Percentiles rank a stretch among this genome's conserved stretches.
phyloP scores from a whole-genome alignment of 2,113 vertebrate genomes.

The Callionymus lyra region DNA sequence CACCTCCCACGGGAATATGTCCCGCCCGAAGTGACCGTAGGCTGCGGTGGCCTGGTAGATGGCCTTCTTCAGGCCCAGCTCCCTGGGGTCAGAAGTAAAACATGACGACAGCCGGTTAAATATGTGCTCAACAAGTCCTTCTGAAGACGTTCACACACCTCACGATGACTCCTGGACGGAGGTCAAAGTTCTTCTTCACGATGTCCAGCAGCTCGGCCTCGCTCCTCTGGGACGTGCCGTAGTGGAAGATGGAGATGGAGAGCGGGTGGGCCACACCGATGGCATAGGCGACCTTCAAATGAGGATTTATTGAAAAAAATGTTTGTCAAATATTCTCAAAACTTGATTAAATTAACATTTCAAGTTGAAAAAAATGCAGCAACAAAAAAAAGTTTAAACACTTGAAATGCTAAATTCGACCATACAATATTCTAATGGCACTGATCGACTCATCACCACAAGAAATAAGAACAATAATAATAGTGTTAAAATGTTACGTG shows the following conservation, averaged over 20 bases:
- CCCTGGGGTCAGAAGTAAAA: constrained; percentile 70
- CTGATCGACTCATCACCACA: too few species aligned
- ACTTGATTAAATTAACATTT: too few species aligned
- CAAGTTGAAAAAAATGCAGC: too few species aligned
- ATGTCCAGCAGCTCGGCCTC: constrained; percentile 86
- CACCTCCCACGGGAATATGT: constrained; percentile 88
- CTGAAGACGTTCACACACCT: constrained; percentile 63
- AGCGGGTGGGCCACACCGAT: constrained; percentile 89
- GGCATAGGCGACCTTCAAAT: constrained; percentile 89
- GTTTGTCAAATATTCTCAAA: background rate
- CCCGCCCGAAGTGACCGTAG: constrained; percentile 94
- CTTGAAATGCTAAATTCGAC: too few species aligned
- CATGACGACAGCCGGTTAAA: too few species aligned
- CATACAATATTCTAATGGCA: too few species aligned
- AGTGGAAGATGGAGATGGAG: constrained; percentile 94
- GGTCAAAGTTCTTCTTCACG: constrained; percentile 91
- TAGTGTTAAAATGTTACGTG: too few species aligned
- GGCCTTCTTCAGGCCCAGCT: constrained; percentile 93
- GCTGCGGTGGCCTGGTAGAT: constrained; percentile 91
- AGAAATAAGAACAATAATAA: too few species aligned
- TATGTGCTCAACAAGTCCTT: background rate
- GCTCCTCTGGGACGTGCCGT: constrained; percentile 86
- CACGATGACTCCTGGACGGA: constrained; percentile 92
- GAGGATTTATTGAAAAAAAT: too few species aligned
- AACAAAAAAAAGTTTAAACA: too few species aligned